A percentile compares a stretch with the other conserved stretches of the same genome.
These are phyloP conservation scores for Salvelinus alpinus DNA, from an alignment of 2,113 vertebrate species.

Conservation along the genomic window DNA sequence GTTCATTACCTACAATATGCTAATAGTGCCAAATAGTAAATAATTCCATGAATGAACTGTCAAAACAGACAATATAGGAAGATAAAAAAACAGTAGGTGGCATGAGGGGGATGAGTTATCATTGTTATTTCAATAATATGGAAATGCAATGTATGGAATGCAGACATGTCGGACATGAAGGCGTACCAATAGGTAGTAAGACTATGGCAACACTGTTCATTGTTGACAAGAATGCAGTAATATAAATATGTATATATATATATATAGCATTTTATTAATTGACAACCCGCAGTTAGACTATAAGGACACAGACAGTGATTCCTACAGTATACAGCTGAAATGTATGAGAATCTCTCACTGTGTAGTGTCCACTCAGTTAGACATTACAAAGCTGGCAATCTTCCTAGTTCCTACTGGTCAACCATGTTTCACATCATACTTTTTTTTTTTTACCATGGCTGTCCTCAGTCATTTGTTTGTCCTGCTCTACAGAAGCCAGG, in stretches of 20 bases:
- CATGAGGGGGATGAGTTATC: neutral
- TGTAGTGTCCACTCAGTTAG: neutral
- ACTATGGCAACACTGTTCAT: too few species aligned
- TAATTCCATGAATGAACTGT: too few species aligned
- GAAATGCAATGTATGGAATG: neutral
- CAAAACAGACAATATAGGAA: too few species aligned
- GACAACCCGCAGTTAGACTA: neutral
- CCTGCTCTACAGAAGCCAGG: too few species aligned
- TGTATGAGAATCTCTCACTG: neutral
- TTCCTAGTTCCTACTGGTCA: neutral
- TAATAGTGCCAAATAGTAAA: too few species aligned
- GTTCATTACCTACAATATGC: neutral
- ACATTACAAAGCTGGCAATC: neutral
- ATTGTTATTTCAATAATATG: neutral
- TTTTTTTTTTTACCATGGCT: neutral
- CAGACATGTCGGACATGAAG: neutral
- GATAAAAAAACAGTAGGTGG: too few species aligned
- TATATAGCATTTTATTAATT: neutral
- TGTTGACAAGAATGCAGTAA: too few species aligned
- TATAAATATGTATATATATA: too few species aligned
- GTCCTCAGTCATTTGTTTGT: neutral
- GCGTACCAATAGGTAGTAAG: too few species aligned
- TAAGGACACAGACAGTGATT: neutral
- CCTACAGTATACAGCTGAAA: neutral
- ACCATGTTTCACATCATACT: neutral